Base-by-base conservation (phyloP, 2,888 invertebrate species). In the Perdita meconis region DNA sequence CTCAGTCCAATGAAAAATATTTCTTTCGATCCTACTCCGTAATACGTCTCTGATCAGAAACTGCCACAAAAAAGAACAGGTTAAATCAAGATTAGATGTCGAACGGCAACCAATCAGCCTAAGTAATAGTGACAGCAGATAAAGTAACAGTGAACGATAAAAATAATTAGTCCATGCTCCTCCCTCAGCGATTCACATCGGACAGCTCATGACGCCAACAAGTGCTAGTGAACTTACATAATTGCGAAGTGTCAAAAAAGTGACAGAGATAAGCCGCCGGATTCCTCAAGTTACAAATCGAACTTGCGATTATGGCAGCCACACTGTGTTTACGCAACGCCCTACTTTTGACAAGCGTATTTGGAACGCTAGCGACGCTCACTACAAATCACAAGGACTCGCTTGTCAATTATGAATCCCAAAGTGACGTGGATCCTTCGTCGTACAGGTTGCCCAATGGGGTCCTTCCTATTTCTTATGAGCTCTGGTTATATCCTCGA, bases 401-500 rank as follows among this genome's bases (percentile, higher is more conserved):
- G 4, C 38, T 6, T 5, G 6, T 1, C 4, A 1, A 5, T 24
- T 24, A 22, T 12, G 22, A 30, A 5, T 5, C 34, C 1, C 0
- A 13, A 0, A 47, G 42, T 10, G 22, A 38, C 6, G 26, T n/a
- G 16, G 63, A 66, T 2, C n/a, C 70, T 6, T n/a, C 22, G 1
- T 66, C 78, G 22, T 95, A 94, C 88, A 92, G 94, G 0, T 92
- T 95, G 2, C 95, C 95, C 0, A 92, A 92, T 3, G 92, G 93
- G 24, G 92, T 94, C 0, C 83, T 88, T n/a, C 95, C 95, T 0
- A 91, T 92, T 0, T 93, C 93, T 70, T 95, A 95, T 87, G 93
- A 94, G 63, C 92, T 95, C 13, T 88, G 90, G 0, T 61, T 90
- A 19, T 56, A 81, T 10, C 83, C 86, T 1, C 77, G 84, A 36